Percentiles rank a stretch among this genome's conserved stretches.
phyloP scores from a whole-genome alignment of 2,888 invertebrate genomes.

The Drosophila recens region DNA sequence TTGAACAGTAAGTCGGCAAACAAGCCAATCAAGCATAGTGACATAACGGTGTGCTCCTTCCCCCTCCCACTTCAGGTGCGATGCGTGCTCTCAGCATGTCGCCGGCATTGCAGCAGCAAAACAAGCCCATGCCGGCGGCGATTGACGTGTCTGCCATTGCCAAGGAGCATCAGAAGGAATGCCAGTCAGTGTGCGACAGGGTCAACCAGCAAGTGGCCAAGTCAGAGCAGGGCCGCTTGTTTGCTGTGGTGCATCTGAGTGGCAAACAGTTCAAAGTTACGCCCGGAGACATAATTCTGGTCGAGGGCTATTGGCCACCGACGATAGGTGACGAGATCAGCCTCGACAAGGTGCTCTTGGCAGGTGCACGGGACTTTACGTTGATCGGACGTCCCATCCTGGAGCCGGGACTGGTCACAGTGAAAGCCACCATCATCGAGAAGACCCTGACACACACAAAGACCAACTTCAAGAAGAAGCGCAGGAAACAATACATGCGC shows the following conservation, averaged over 20 bases:
- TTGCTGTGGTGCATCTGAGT: constrained; percentile 92
- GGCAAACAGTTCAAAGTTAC: constrained; percentile 95
- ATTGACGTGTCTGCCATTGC: constrained; percentile 46
- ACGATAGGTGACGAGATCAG: constrained; percentile 91
- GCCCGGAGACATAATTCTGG: constrained; percentile 92
- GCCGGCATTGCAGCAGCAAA: constrained; percentile 65
- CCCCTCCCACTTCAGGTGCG: constrained; percentile 55
- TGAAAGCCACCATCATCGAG: constrained; percentile 93
- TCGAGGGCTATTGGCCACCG: constrained; percentile 94
- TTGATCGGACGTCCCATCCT: constrained; percentile 92
- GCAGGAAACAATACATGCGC: constrained; percentile 91
- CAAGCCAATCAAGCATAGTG: constrained; percentile 26
- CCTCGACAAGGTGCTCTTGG: constrained; percentile 93
- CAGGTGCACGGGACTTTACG: constrained; percentile 92
- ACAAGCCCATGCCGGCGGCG: constrained; percentile 41
- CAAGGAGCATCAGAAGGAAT: constrained; percentile 69
- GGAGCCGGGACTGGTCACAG: constrained; percentile 89
- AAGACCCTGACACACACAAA: constrained; percentile 94
- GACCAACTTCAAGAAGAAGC: constrained; percentile 91
- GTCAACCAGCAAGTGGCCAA: constrained; percentile 77
- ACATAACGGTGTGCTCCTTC: constrained; percentile 56
- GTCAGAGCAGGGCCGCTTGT: constrained; percentile 85
- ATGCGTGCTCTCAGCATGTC: constrained; percentile 73
- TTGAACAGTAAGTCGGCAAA: constrained; percentile 59
- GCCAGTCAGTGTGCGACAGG: constrained; percentile 70